Base-by-base conservation (phyloP, 2,888 invertebrate species). In the Chloroclysta siterata region DNA sequence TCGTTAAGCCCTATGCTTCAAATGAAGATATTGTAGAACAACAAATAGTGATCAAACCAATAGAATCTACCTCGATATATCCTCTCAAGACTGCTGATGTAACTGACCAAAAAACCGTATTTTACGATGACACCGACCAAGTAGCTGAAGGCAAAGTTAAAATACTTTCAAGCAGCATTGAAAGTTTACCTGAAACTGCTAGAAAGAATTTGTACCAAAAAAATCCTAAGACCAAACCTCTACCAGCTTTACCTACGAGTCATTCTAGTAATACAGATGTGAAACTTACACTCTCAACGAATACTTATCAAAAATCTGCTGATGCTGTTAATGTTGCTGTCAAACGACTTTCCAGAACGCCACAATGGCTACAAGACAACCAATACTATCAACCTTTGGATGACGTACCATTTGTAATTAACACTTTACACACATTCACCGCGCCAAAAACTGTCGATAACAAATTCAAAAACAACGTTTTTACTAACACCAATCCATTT, bases 351-450 rank as follows among this genome's bases (percentile, higher is more conserved):
- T 75, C 83, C 2, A 89, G 83, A 79, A 80, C 84, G 7, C 89
- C 91, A 5, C 80, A 85, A 68, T 89, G 85, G 82, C 70, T 91
- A 41, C 79, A 87, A 17, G 87, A 90, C 53, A 91, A 92, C 58
- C 78, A 88, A 69, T 91, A 92, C 70, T 90, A 90, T 64, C 91
- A 90, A 69, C 90, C 91, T 0, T 74, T 90, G 73, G 81, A 87
- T 53, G 85, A 87, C 63, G 86, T 89, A 7, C 85, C 90, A 2
- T 88, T 90, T 68, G 77, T 85, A 28, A 88, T 89, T 42, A 90
- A 89, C 55, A 86, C 88, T 10, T 72, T 69, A 3, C 82, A 82
- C 72, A 70, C 72, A 14, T 70, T 79, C 36, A 66, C 71, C 0
- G 79, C 79, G 47, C 71, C 80, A 13, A 64, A 66, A 41, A 66